phyloP scores from a whole-genome alignment of 2,113 vertebrate genomes.

The Lophius piscatorius region DNA sequence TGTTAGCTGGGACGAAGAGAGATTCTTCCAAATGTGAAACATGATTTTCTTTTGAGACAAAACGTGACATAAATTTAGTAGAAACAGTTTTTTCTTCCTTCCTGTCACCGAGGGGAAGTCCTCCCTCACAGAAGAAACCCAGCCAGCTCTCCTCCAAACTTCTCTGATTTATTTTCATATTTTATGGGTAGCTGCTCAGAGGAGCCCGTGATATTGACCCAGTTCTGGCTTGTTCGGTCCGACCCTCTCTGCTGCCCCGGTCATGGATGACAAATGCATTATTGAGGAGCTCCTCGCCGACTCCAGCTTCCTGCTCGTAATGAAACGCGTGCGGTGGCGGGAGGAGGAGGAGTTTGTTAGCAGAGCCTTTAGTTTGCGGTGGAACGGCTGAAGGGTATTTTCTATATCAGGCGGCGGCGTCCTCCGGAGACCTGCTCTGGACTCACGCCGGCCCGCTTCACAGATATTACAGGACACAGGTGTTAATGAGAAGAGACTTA shows the following conservation, averaged over 20 bases:
- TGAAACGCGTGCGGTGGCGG: conserved; percentile 56
- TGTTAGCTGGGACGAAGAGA: too few species aligned
- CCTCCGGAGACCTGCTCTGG: conserved; percentile 72
- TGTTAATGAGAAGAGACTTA: conserved; percentile 82
- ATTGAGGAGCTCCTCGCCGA: conserved; percentile 55
- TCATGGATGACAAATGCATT: conserved; percentile 73
- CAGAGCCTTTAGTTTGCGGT: conserved; percentile 71
- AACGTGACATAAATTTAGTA: too few species aligned
- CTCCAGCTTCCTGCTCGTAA: conserved; percentile 50
- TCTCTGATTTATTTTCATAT: conserved; percentile 16
- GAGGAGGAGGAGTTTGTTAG: conserved; percentile 57
- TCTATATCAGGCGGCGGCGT: conserved; percentile 76
- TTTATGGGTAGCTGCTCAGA: conserved; percentile 30
- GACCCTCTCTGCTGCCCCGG: conserved; percentile 44
- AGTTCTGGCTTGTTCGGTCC: conserved; percentile 56
- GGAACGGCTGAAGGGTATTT: conserved; percentile 81
- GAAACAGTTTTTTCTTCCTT: too few species aligned
- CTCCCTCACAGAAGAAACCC: too few species aligned
- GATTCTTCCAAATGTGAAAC: too few species aligned
- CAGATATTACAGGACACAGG: conserved; percentile 73
- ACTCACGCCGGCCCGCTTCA: conserved; percentile 69
- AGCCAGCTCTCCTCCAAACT: not conserved
- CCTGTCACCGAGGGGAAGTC: conserved; percentile 2
- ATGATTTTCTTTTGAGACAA: too few species aligned
- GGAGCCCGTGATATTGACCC: conserved; percentile 73